These are phyloP conservation scores for Neoseiulus cucumeris DNA, from an alignment of 1,140 invertebrate species.

Conservation along the genomic window DNA sequence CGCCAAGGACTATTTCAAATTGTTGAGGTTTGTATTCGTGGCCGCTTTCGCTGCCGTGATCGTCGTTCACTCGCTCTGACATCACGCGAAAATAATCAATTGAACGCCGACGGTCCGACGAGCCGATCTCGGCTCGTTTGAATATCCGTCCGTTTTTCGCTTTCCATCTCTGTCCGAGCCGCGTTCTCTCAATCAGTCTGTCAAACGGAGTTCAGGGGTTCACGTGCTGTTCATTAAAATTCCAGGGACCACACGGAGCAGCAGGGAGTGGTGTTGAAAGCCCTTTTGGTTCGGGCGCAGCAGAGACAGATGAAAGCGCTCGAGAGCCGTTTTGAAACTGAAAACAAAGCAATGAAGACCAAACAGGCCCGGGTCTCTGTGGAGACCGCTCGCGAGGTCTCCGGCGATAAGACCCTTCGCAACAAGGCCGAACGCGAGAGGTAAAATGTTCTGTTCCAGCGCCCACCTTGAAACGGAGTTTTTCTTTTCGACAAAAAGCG, in stretches of 20 bases:
- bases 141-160: too few species aligned
- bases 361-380: slow-evolving; percentile 87
- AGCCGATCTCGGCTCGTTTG: too few species aligned
- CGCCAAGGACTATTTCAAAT: slow-evolving; percentile 11
- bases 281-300: slow-evolving; percentile 67
- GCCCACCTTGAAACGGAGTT: not conserved
- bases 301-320: slow-evolving; percentile 69
- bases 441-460: slow-evolving; percentile 18
- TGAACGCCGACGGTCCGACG: too few species aligned
- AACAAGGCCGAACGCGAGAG: slow-evolving; percentile 93
- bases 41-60: too few species aligned
- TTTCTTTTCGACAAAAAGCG: too few species aligned
- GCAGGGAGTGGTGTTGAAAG: slow-evolving; percentile 59
- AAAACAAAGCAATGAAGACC: slow-evolving; percentile 87
- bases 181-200: not conserved
- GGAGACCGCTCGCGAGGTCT: slow-evolving; percentile 83
- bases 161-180: too few species aligned
- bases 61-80: too few species aligned
- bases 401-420: slow-evolving; percentile 85
- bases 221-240: not conserved
- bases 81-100: too few species aligned
- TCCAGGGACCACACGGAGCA: slow-evolving; percentile 53
- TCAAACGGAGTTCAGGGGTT: not conserved
- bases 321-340: slow-evolving; percentile 52
- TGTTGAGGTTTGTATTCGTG: not conserved